Conservation (phyloP, 2,888 invertebrate genomes). For the Cataglyphis rosenhaueri region DNA sequence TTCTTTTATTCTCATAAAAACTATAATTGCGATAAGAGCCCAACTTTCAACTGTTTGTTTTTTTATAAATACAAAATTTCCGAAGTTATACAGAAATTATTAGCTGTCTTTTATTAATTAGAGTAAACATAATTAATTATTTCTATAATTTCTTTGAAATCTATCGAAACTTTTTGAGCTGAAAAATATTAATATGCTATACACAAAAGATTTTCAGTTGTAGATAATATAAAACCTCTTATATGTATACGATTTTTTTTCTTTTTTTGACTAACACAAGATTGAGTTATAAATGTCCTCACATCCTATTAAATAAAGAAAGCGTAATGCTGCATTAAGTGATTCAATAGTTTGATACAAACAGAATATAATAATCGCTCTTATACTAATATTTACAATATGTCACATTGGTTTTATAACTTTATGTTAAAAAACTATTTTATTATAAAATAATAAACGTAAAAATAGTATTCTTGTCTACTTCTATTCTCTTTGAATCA, state of each 20-base stretch:
- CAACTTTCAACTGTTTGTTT: constrained; percentile 48
- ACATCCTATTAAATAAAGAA: constrained; percentile 55
- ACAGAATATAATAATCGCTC: constrained; percentile 67
- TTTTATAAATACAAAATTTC: constrained; percentile 34
- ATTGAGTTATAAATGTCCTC: constrained; percentile 58
- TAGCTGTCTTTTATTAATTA: constrained; percentile 2
- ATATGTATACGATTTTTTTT: constrained; percentile 14
- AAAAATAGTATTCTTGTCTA: constrained; percentile 68
- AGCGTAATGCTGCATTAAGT: constrained; percentile 61
- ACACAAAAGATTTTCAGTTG: constrained; percentile 43
- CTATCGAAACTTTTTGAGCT: background rate
- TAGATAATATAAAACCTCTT: constrained; percentile 63
- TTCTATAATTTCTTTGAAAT: background rate
- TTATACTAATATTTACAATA: constrained; percentile 74
- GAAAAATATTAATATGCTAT: constrained; percentile 53
- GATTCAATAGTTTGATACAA: constrained; percentile 66
- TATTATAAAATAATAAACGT: constrained; percentile 69
- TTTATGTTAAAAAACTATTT: constrained; percentile 69
- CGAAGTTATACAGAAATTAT: background rate
- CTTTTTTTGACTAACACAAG: constrained; percentile 55
- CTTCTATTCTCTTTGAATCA: constrained; percentile 51
- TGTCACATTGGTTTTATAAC: constrained; percentile 66
- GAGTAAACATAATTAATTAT: constrained; percentile 10
- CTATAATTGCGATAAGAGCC: constrained; percentile 55
- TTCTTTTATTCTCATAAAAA: constrained; percentile 35